Percentiles rank a stretch among this genome's conserved stretches.
phyloP scores from a whole-genome alignment of 2,113 vertebrate species.

The Centropus unirufus region DNA sequence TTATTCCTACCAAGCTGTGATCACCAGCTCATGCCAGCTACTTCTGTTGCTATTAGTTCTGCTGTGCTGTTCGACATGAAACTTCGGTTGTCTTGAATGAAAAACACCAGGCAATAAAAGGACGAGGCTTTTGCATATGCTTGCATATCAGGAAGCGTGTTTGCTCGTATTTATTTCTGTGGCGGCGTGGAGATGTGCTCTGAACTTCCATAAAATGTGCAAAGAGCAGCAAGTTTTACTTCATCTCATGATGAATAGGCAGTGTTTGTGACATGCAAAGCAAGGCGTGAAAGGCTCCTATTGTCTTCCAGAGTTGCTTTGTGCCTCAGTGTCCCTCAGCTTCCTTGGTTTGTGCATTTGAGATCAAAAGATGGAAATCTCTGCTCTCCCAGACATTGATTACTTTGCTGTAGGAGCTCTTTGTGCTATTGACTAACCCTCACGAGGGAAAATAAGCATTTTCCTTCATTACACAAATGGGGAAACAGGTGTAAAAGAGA shows the following conservation, averaged over 20 bases:
- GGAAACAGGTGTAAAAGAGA: neutral
- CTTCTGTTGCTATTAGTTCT: neutral
- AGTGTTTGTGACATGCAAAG: neutral
- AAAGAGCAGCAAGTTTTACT: neutral
- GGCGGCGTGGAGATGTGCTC: neutral
- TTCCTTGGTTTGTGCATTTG: rapidly evolving
- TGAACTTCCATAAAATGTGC: neutral
- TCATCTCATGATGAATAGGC: neutral
- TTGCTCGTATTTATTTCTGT: neutral
- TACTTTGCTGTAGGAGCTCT: neutral
- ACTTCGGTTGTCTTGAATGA: neutral
- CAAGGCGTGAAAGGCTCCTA: neutral
- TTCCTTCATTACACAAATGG: neutral
- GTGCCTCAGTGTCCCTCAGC: neutral
- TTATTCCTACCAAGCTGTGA: neutral
- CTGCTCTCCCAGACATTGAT: neutral
- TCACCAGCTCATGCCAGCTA: rapidly evolving
- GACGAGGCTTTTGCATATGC: neutral
- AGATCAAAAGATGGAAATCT: neutral
- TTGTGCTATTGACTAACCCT: neutral
- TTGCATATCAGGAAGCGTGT: rapidly evolving
- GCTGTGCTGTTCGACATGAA: neutral
- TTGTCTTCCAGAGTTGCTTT: neutral
- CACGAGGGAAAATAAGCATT: neutral
- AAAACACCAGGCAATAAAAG: rapidly evolving